Evolutionary conservation across 2,888 invertebrate genomes (phyloP), one percentile per base, ranked within the genome.

Genomic region (Drosophila putrida): DNA sequence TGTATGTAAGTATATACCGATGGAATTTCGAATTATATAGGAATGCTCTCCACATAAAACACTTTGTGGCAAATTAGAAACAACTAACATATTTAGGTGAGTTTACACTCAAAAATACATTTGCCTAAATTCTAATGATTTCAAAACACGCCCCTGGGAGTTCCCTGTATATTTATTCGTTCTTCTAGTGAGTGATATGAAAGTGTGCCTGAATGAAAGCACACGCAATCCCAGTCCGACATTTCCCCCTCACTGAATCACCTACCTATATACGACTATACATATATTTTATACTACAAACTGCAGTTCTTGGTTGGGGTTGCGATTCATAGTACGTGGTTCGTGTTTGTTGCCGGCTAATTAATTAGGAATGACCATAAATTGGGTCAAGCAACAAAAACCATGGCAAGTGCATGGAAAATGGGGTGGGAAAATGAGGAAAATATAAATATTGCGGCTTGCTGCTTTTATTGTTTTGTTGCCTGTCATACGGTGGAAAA

Each of bases 291-390:
- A 25, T 9, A 20, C 15, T 63, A 38, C n/a, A 50, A 50, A 53
- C 46, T 58, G 50, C 51, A 63, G 13, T 46, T 8, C 27, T 51
- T 41, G 55, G 33, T 58, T 50, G 60, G 67, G 75, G 71, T 41
- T 36, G 49, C 63, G 53, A 63, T 61, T 66, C 61, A 25, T 44
- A 38, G 54, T 46, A 38, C 38, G 75, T 69, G 71, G 11, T 69
- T 75, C 62, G 49, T 66, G 64, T 60, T 54, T 60, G 55, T 72
- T 71, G 77, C 66, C 80, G 71, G 75, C 75, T 86, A 84, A 88
- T 84, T 84, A 84, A 88, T 84, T 86, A 84, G 70, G 71, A 72
- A 64, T 70, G 59, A 55, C 63, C 61, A 59, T 63, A 78, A 83
- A 88, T 73, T 80, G 65, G 83, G 88, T 88, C 86, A 88, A 71